phyloP scores from a whole-genome alignment of 2,113 vertebrate species.

The Crypturellus undulatus region DNA sequence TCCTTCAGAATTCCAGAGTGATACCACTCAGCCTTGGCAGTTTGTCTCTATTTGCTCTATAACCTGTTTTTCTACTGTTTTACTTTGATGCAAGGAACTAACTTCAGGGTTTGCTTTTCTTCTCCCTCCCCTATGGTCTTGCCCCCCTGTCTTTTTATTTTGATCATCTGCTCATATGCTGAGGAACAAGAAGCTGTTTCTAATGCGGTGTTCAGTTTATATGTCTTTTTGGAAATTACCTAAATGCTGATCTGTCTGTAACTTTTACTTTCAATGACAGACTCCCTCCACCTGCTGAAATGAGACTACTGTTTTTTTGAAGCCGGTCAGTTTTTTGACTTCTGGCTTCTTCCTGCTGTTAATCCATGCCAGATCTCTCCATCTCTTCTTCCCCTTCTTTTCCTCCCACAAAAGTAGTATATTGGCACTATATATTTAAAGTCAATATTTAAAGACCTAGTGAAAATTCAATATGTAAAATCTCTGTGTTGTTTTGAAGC shows the following conservation, averaged over 20 bases:
- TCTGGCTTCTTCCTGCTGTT: not conserved
- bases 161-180: not conserved
- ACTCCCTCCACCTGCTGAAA: not conserved
- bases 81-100: not conserved
- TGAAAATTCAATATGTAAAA: not conserved
- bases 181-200: accelerated
- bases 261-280: not conserved
- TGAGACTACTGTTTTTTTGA: not conserved
- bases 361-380: not conserved
- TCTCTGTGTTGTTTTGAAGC: not conserved
- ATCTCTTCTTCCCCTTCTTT: not conserved
- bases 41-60: not conserved
- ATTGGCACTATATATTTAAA: not conserved
- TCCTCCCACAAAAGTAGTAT: not conserved
- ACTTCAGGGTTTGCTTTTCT: not conserved
- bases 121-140: not conserved
- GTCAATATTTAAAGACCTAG: accelerated
- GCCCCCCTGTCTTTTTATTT: not conserved
- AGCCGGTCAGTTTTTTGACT: too few relatives aligned
- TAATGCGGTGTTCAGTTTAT: not conserved
- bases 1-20: not conserved
- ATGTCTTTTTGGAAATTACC: not conserved
- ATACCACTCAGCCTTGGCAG: not conserved
- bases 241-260: not conserved
- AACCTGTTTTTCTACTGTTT: not conserved